Conservation (phyloP, 2,888 invertebrate genomes). For the Cancer borealis region DNA sequence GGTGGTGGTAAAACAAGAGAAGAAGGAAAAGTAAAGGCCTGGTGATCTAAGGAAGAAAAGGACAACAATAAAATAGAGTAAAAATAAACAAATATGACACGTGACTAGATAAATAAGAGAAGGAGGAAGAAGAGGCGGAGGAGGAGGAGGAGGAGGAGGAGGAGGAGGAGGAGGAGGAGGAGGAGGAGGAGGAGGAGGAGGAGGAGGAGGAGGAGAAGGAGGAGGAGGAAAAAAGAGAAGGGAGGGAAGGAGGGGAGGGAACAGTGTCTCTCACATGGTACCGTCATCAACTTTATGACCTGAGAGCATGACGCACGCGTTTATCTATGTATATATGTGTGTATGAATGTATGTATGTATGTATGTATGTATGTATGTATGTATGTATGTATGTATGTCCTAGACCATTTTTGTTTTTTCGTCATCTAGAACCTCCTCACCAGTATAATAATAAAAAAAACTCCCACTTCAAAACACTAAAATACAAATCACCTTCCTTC, state of each 20-base stretch:
- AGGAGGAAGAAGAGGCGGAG: background rate
- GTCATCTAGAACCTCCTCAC: too few relatives aligned
- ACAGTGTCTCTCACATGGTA: background rate
- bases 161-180: slow-evolving; percentile 6
- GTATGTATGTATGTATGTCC: too few relatives aligned
- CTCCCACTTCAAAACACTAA: too few relatives aligned
- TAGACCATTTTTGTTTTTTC: too few relatives aligned
- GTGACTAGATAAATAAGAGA: background rate
- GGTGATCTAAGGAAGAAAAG: too few relatives aligned
- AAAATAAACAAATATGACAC: background rate
- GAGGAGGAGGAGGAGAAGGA: background rate
- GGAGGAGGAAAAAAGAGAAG: background rate
- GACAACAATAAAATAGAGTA: background rate
- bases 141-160: background rate
- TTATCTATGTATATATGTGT: background rate
- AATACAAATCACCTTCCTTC: too few relatives aligned
- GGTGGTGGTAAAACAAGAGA: background rate
- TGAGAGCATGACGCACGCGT: background rate
- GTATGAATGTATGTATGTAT: background rate
- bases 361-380: background rate
- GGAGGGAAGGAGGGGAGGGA: background rate
- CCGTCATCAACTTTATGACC: background rate
- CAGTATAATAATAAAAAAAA: too few relatives aligned
- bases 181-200: background rate
- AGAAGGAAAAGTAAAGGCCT: background rate